phyloP scores from a whole-genome alignment of 1,140 invertebrate species.

The Ceratosolen fusciceps region DNA sequence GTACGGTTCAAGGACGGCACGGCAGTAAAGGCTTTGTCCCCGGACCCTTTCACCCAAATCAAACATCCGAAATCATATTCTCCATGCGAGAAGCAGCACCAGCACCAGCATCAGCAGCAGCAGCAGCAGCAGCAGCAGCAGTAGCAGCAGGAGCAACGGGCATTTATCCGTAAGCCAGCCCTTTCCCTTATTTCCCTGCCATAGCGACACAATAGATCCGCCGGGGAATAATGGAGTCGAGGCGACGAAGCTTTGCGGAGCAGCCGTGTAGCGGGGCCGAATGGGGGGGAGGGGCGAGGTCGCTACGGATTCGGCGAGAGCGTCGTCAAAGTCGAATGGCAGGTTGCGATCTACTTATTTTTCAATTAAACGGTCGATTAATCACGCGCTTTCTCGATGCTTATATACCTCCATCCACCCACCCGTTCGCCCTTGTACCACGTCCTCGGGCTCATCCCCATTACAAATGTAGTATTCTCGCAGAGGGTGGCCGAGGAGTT shows the following conservation, averaged over 20 bases:
- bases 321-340: slow-evolving; percentile 42
- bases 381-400: slow-evolving; percentile 50
- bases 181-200: slow-evolving; percentile 31
- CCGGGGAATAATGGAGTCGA: not conserved
- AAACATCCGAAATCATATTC: slow-evolving; percentile 15
- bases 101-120: not conserved
- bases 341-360: slow-evolving; percentile 55
- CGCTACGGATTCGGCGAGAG: not conserved
- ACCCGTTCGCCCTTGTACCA: no score
- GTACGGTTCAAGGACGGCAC: no score
- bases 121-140: no score
- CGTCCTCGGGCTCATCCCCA: not conserved
- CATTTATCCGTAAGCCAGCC: not conserved
- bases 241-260: no score
- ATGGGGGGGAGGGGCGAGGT: no score
- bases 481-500: slow-evolving; percentile 43
- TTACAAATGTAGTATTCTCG: not conserved
- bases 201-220: slow-evolving; percentile 13
- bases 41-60: not conserved
- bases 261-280: no score
- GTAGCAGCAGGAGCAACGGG: no score
- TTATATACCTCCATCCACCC: slow-evolving; percentile 6
- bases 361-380: slow-evolving; percentile 56
- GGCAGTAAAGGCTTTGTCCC: not conserved
- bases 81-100: slow-evolving; percentile 1